Evolutionary conservation across 2,113 vertebrate genomes (phyloP).

Genomic region (Helogale parvula): DNA sequence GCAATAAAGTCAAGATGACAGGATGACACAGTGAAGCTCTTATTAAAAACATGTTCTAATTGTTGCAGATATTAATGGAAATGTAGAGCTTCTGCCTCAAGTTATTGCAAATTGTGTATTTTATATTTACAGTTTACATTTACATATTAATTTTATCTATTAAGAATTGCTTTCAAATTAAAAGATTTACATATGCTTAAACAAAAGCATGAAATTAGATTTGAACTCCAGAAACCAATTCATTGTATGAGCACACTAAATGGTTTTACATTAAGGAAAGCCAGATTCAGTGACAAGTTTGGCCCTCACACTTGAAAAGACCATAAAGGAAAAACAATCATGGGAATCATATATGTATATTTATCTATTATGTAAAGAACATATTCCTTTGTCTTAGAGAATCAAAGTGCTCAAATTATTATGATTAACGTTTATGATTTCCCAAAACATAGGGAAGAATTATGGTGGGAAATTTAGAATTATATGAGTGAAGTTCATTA

Average conservation of each 20-base stretch:
- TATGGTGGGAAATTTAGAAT: constrained; percentile 41
- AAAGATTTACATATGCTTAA: constrained; percentile 79
- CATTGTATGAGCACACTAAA: constrained; percentile 59
- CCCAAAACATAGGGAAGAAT: constrained; percentile 42
- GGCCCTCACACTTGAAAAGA: constrained; percentile 52
- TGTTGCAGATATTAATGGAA: constrained; percentile 72
- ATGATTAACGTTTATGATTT: constrained; percentile 50
- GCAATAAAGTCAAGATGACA: constrained; percentile 59
- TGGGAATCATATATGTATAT: background rate
- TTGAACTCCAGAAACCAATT: constrained; percentile 64
- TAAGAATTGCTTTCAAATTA: constrained; percentile 78
- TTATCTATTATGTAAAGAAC: constrained; percentile 28
- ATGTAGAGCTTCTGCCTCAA: constrained; percentile 69
- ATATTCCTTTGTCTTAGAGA: constrained; percentile 48
- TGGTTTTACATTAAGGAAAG: constrained; percentile 65
- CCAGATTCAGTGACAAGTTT: constrained; percentile 57
- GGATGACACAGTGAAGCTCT: constrained; percentile 54
- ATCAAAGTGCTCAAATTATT: constrained; percentile 24
- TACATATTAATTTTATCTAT: constrained; percentile 81
- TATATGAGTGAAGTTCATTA: constrained; percentile 41
- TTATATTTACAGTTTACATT: constrained; percentile 80
- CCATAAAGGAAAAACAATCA: constrained; percentile 51
- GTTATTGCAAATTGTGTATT: constrained; percentile 74
- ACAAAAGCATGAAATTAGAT: constrained; percentile 73
- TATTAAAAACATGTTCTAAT: constrained; percentile 74